Percentiles rank a stretch among this genome's conserved stretches.
phyloP scores from a whole-genome alignment of 2,797 vertebrate genomes.

The Sebastes kiyomatsui region DNA sequence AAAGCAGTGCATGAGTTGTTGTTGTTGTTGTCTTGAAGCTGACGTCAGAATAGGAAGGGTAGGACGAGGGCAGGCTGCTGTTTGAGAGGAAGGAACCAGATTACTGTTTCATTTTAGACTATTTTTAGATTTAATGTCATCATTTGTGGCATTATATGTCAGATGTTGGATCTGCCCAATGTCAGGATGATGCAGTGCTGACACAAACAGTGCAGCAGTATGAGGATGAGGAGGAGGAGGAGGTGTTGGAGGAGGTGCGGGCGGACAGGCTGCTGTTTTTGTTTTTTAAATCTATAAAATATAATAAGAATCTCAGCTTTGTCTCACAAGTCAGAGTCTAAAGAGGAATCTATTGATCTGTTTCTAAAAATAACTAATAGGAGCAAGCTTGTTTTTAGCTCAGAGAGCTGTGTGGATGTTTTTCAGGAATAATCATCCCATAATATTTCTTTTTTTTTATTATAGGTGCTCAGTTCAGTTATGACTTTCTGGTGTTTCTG shows the following conservation, averaged over 20 bases:
- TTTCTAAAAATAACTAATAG: constrained; percentile 1
- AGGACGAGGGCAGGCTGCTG: constrained; percentile 9
- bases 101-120: neutral
- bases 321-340: neutral
- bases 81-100: neutral
- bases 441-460: neutral
- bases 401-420: neutral
- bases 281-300: neutral
- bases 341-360: neutral
- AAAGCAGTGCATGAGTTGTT: neutral
- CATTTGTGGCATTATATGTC: neutral
- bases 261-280: constrained; percentile 4
- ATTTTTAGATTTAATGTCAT: neutral
- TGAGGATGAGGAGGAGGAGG: neutral
- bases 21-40: constrained; percentile 11
- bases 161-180: constrained; percentile 6
- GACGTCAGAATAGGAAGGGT: constrained; percentile 19
- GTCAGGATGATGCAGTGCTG: constrained; percentile 36
- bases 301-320: neutral
- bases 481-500: neutral
- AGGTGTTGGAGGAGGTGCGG: neutral
- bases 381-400: neutral
- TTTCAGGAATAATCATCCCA: neutral
- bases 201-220: constrained; percentile 41
- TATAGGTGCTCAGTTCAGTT: neutral